These are phyloP conservation scores for Mesocricetus auratus DNA, from an alignment of 2,113 vertebrate genomes.

Conservation along the genomic window DNA sequence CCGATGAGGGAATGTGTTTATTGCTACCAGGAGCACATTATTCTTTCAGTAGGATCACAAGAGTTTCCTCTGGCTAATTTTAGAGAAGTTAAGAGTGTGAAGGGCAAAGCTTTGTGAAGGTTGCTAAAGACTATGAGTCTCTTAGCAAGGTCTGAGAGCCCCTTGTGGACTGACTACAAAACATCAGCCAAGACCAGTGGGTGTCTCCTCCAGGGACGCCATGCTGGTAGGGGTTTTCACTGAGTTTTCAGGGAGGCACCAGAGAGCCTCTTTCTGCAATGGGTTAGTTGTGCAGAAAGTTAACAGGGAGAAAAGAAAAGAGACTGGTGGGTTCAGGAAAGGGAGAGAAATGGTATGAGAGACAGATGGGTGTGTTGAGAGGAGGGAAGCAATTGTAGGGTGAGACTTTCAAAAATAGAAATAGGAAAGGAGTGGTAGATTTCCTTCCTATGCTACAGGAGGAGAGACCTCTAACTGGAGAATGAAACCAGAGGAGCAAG, in stretches of 20 bases:
- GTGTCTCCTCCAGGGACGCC: background rate
- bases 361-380: background rate
- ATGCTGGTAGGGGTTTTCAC: constrained; percentile 38
- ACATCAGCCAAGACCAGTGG: background rate
- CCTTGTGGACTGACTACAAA: background rate
- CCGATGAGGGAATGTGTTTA: background rate
- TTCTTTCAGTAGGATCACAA: background rate
- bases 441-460: background rate
- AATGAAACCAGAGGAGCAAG: background rate
- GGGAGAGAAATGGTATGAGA: background rate
- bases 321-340: background rate
- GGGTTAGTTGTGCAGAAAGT: constrained; percentile 68
- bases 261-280: constrained; percentile 64
- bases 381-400: constrained; percentile 28
- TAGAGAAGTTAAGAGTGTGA: background rate
- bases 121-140: background rate
- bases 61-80: constrained; percentile 35
- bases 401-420: constrained; percentile 57
- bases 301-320: constrained; percentile 62
- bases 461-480: constrained; percentile 4
- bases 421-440: constrained; percentile 41
- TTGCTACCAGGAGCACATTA: background rate
- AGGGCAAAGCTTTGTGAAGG: background rate
- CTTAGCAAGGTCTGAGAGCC: background rate
- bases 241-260: constrained; percentile 26